phyloP scores from a whole-genome alignment of 1,140 invertebrate species.

The Plectrocnemia conspersa region DNA sequence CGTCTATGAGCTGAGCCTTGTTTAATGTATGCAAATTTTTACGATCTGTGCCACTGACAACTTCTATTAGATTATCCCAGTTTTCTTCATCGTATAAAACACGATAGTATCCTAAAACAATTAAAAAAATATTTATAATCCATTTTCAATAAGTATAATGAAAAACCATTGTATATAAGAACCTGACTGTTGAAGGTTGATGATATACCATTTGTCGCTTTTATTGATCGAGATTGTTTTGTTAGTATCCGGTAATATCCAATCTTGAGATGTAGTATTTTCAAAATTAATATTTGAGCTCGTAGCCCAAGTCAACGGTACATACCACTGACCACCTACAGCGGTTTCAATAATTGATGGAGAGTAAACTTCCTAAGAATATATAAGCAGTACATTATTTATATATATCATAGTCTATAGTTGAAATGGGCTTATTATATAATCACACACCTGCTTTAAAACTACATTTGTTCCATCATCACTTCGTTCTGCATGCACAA shows the following conservation, averaged over 20 bases:
- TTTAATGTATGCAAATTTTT: constrained; percentile 61
- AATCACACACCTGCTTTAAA: constrained; percentile 51
- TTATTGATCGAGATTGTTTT: constrained; percentile 38
- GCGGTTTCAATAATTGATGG: constrained; percentile 14
- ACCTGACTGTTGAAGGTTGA: constrained; percentile 61
- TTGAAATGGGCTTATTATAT: neutral
- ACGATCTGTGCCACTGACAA: constrained; percentile 41
- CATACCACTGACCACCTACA: constrained; percentile 41
- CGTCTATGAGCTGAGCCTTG: constrained; percentile 73
- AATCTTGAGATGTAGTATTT: constrained; percentile 42
- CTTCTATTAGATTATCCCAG: constrained; percentile 46
- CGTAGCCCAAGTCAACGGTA: constrained; percentile 46
- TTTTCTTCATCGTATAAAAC: constrained; percentile 57
- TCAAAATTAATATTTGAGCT: constrained; percentile 40
- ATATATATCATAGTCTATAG: neutral
- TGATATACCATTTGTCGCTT: constrained; percentile 52
- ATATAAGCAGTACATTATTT: no score
- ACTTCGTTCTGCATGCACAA: constrained; percentile 52
- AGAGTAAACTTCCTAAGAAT: neutral
- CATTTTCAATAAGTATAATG: neutral
- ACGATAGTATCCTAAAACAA: constrained; percentile 55
- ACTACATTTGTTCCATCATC: constrained; percentile 46
- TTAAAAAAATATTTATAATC: neutral
- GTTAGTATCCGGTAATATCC: constrained; percentile 36
- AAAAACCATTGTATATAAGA: neutral